A percentile compares a stretch with the other conserved stretches of the same genome.
Evolutionary conservation across 2,888 invertebrate species (phyloP).

Genomic region (Apamea anceps): DNA sequence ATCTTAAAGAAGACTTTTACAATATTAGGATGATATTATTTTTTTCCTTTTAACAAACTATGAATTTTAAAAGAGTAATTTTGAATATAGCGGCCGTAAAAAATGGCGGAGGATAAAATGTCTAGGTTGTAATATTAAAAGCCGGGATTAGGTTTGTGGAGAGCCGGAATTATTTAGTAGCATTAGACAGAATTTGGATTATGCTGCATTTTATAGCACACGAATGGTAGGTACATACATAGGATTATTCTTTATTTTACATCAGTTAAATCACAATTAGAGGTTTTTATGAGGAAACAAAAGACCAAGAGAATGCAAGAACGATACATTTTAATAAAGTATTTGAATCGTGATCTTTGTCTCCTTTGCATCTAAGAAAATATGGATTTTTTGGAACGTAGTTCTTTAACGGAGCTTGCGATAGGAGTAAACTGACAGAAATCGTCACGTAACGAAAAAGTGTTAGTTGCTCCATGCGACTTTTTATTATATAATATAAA

Average conservation of each 20-base stretch:
- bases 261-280: not conserved
- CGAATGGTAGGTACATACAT: not conserved
- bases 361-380: not conserved
- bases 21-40: slow-evolving; percentile 43
- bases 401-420: no score
- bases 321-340: no score
- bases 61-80: slow-evolving; percentile 62
- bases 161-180: slow-evolving; percentile 59
- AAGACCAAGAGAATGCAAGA: not conserved
- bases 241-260: not conserved
- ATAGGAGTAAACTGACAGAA: no score
- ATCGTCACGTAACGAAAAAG: no score
- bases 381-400: not conserved
- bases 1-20: slow-evolving; percentile 26
- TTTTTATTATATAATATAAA: no score
- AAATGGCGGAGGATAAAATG: slow-evolving; percentile 19
- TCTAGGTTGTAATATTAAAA: slow-evolving; percentile 47
- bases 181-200: slow-evolving; percentile 26
- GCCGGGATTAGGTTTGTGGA: slow-evolving; percentile 45
- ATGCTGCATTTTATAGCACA: slow-evolving; percentile 2
- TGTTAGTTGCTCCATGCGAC: no score
- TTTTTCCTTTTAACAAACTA: slow-evolving; percentile 55
- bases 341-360: no score
- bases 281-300: not conserved
- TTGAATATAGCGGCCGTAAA: slow-evolving; percentile 43